These are phyloP conservation scores for Xiphias gladius DNA, from an alignment of 2,113 vertebrate genomes.

Conservation along the genomic window DNA sequence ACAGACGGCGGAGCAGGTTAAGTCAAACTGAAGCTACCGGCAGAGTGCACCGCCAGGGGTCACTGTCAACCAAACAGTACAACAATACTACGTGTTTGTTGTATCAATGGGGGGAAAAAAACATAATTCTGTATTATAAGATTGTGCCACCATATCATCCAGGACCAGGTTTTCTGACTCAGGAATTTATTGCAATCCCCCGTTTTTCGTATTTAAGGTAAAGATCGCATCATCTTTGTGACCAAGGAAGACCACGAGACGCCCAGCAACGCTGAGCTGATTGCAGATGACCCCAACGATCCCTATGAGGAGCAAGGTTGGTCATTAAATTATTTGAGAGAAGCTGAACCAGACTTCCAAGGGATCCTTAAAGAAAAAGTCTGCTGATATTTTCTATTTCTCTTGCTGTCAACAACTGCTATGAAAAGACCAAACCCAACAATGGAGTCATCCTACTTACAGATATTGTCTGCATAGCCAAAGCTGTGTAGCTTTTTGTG, in stretches of 20 bases:
- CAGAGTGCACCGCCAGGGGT: background rate
- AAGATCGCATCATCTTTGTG: constrained; percentile 87
- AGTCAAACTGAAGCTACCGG: background rate
- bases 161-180: background rate
- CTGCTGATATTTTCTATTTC: too few relatives aligned
- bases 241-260: constrained; percentile 93
- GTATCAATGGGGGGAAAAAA: background rate
- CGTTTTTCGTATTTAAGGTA: constrained; percentile 69
- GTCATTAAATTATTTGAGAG: constrained; percentile 36
- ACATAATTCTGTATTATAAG: background rate
- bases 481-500: too few relatives aligned
- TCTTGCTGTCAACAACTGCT: background rate
- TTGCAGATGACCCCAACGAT: constrained; percentile 95
- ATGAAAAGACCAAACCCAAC: background rate
- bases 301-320: constrained; percentile 93
- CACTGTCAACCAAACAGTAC: background rate
- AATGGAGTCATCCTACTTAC: background rate
- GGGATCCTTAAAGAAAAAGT: background rate
- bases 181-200: background rate
- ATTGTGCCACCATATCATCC: background rate
- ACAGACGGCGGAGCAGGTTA: background rate
- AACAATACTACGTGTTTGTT: background rate
- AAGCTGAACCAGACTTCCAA: background rate
- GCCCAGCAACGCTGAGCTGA: constrained; percentile 95
- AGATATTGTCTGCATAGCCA: background rate